Percentiles rank a stretch among this genome's conserved stretches.
Evolutionary conservation across 1,140 invertebrate species (phyloP).

Genomic region (Drosophila burlai): DNA sequence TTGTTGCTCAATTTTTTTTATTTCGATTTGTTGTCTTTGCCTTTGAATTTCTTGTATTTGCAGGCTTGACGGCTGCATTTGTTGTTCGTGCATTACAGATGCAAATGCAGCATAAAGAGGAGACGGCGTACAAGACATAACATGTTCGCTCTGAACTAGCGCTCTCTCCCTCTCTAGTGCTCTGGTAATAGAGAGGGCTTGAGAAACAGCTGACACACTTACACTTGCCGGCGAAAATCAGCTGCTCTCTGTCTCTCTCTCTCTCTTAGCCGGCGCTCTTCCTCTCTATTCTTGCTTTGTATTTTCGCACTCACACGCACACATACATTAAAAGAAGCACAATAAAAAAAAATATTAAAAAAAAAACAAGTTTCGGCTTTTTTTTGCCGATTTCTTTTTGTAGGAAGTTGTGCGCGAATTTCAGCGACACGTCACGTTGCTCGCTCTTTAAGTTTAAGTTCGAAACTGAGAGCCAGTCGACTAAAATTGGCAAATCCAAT

Average conservation of each 20-base stretch:
- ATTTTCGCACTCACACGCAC: conserved; percentile 28
- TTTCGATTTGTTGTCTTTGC: conserved; percentile 23
- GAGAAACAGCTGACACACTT: conserved; percentile 66
- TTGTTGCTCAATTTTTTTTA: conserved; percentile 17
- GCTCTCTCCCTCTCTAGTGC: conserved; percentile 2
- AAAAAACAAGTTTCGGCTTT: conserved; percentile 25
- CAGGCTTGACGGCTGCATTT: conserved; percentile 16
- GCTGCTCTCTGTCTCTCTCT: conserved; percentile 53
- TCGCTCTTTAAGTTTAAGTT: conserved; percentile 84
- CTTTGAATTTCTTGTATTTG: conserved; percentile 23
- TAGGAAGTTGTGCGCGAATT: conserved; percentile 73
- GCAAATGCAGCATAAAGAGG: conserved; percentile 37
- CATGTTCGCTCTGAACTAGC: conserved; percentile 14
- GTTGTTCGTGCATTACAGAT: conserved; percentile 50
- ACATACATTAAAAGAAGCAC: conserved; percentile 23
- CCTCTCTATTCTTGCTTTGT: conserved; percentile 10
- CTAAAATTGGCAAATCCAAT: conserved; percentile 79
- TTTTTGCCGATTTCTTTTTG: conserved; percentile 28
- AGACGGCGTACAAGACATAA: conserved; percentile 36
- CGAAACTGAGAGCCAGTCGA: conserved; percentile 75
- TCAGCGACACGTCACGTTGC: conserved; percentile 78
- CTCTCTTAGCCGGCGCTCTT: neutral
- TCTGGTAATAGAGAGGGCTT: neutral
- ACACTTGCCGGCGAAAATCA: conserved; percentile 78
- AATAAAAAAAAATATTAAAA: conserved; percentile 38